These are phyloP conservation scores for Knipowitschia caucasica DNA, from an alignment of 2,797 vertebrate genomes.

Conservation along the genomic window DNA sequence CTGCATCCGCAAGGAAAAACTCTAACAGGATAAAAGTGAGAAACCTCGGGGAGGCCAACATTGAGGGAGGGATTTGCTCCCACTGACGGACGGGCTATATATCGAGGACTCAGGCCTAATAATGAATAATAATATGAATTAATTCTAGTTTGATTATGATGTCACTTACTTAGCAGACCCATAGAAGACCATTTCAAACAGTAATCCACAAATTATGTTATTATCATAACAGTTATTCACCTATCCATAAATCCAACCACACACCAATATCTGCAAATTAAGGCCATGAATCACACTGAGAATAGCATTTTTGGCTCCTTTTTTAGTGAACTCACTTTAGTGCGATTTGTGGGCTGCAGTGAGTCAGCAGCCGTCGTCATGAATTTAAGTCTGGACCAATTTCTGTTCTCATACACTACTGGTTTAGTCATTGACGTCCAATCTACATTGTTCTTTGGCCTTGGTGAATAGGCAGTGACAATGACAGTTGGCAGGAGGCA, in stretches of 20 bases:
- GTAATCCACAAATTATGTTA: too few relatives aligned
- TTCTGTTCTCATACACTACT: conserved; percentile 42
- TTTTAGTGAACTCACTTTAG: conserved; percentile 23
- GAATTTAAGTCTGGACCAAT: conserved; percentile 55
- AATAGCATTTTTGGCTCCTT: background rate
- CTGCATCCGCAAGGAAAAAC: too few relatives aligned
- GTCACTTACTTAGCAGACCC: too few relatives aligned
- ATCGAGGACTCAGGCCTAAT: too few relatives aligned
- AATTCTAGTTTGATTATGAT: too few relatives aligned
- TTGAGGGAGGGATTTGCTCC: too few relatives aligned
- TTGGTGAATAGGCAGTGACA: conserved; percentile 40
- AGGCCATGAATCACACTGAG: background rate
- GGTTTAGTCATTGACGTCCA: conserved; percentile 41
- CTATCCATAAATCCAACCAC: background rate
- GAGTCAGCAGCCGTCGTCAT: conserved; percentile 54
- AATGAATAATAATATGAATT: too few relatives aligned
- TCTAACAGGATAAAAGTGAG: too few relatives aligned
- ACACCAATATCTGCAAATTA: background rate
- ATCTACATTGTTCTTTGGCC: conserved; percentile 50
- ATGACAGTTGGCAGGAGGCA: conserved; percentile 60
- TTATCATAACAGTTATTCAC: background rate
- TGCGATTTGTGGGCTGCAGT: conserved; percentile 48
- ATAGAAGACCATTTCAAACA: too few relatives aligned
- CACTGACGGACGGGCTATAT: too few relatives aligned
- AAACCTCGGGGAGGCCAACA: too few relatives aligned